These are phyloP conservation scores for Heliconius melpomene DNA, from an alignment of 1,140 invertebrate species.

Conservation along the genomic window DNA sequence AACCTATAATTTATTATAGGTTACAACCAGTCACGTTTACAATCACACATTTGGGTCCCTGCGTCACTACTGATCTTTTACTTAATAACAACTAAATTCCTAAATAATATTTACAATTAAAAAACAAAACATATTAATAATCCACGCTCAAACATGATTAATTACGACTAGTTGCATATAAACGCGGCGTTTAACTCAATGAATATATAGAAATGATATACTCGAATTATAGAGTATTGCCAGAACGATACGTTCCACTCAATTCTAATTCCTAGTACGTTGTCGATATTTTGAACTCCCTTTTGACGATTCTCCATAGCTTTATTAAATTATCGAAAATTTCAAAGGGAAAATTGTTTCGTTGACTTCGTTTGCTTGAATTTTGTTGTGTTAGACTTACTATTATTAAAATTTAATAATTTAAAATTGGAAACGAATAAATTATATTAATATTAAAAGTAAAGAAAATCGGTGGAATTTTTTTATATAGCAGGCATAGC, in stretches of 20 bases:
- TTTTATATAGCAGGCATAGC: too few species aligned
- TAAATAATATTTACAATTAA: too few species aligned
- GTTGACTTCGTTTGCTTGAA: background rate
- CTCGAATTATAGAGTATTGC: background rate
- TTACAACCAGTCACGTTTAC: too few species aligned
- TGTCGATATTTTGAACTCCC: conserved; percentile 15
- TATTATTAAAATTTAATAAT: background rate
- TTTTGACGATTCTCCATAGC: conserved; percentile 1
- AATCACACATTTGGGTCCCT: too few species aligned
- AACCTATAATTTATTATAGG: too few species aligned
- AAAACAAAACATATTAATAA: background rate
- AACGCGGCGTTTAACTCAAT: background rate
- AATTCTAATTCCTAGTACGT: background rate
- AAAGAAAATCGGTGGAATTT: too few species aligned
- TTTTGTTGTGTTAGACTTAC: too few species aligned
- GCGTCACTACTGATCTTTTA: too few species aligned
- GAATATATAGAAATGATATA: background rate
- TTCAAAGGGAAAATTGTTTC: background rate
- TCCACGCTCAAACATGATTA: background rate
- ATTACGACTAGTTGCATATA: conserved; percentile 1
- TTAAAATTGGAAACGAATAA: background rate
- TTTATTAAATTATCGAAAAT: conserved; percentile 12
- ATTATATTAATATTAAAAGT: too few species aligned
- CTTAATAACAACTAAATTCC: too few species aligned
- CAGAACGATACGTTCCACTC: background rate